Conservation (phyloP, 1,140 invertebrate genomes). For the Trichomalopsis sarcophagae region DNA sequence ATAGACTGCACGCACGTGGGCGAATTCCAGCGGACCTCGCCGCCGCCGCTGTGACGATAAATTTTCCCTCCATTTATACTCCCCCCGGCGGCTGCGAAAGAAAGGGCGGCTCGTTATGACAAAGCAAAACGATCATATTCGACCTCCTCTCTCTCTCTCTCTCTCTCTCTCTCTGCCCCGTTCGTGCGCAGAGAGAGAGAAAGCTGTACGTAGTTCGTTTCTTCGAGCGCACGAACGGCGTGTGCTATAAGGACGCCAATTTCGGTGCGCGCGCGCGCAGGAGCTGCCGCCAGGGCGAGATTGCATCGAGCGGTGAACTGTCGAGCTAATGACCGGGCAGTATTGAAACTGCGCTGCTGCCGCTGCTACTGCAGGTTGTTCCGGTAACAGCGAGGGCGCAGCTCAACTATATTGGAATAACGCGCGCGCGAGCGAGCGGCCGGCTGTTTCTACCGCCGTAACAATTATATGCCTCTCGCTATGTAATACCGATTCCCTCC, state of each 20-base stretch:
- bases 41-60: constrained; percentile 8
- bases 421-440: constrained; percentile 51
- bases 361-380: constrained; percentile 56
- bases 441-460: constrained; percentile 58
- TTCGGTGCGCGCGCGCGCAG: constrained; percentile 17
- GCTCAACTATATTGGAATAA: constrained; percentile 63
- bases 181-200: constrained; percentile 13
- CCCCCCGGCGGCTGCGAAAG: neutral
- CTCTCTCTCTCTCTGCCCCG: neutral
- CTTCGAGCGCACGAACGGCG: constrained; percentile 19
- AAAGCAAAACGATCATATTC: constrained; percentile 49
- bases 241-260: constrained; percentile 45
- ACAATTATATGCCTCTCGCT: constrained; percentile 61
- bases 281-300: constrained; percentile 52
- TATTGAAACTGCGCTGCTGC: constrained; percentile 62
- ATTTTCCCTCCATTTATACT: constrained; percentile 23
- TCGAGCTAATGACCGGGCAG: constrained; percentile 61
- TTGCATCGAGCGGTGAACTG: constrained; percentile 62
- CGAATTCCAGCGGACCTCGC: neutral
- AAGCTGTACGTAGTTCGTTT: neutral
- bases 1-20: neutral
- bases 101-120: constrained; percentile 32
- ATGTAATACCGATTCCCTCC: neutral
- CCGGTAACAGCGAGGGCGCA: constrained; percentile 54
- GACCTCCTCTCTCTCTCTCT: neutral